Percentiles rank a stretch among this genome's conserved stretches.
phyloP scores from a whole-genome alignment of 2,888 invertebrate genomes.

The Heliconius erato region DNA sequence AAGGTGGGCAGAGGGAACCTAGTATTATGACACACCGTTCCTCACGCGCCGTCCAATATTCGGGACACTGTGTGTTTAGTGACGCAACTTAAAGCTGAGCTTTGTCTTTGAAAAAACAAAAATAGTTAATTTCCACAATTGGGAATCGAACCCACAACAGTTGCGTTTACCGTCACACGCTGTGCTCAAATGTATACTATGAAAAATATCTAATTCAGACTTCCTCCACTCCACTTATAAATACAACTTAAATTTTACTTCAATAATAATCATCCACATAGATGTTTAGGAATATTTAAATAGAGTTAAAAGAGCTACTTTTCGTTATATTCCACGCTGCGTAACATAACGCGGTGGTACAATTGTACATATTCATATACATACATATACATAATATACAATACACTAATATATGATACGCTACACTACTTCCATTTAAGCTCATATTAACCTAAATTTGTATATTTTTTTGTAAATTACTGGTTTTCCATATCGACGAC shows the following conservation, averaged over 20 bases:
- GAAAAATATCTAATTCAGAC: constrained; percentile 25
- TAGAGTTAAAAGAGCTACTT: constrained; percentile 17
- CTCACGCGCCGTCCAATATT: background rate
- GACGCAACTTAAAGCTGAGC: background rate
- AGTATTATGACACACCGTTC: background rate
- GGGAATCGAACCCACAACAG: background rate
- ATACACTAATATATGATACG: constrained; percentile 15
- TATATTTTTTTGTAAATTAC: constrained; percentile 20
- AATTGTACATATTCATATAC: constrained; percentile 3
- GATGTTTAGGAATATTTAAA: background rate
- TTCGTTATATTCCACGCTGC: constrained; percentile 1
- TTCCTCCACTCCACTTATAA: constrained; percentile 24
- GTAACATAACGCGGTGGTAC: background rate
- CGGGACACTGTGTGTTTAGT: background rate
- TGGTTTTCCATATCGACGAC: background rate
- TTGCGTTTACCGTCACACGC: background rate
- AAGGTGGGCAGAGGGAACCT: background rate
- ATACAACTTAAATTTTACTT: constrained; percentile 26
- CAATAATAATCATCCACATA: constrained; percentile 4
- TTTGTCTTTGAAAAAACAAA: background rate
- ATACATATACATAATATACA: constrained; percentile 18
- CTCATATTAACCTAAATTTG: constrained; percentile 28
- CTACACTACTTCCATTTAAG: constrained; percentile 24
- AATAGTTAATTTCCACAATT: too few relatives aligned
- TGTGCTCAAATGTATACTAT: constrained; percentile 13